Percentiles rank a stretch among this genome's conserved stretches.
Conservation (phyloP, 2,888 invertebrate species). For the Sussaba pulchella region DNA sequence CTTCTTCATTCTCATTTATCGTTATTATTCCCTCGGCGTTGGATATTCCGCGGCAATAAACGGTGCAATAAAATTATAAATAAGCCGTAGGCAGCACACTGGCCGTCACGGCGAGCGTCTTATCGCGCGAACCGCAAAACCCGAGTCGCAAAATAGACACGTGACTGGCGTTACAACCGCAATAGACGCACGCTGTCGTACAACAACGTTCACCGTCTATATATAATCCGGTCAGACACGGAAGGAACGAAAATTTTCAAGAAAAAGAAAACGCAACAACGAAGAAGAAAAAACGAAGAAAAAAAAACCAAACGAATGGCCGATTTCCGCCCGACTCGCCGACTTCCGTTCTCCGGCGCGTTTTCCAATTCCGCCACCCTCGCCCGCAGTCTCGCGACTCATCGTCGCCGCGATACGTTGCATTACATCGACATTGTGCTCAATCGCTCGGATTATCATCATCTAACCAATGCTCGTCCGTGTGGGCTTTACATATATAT, state of each 20-base stretch:
- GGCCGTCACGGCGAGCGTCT: constrained; percentile 47
- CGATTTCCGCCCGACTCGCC: constrained; percentile 52
- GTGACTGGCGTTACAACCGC: constrained; percentile 65
- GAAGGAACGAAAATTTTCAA: neutral
- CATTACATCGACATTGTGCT: neutral
- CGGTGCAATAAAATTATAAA: constrained; percentile 64
- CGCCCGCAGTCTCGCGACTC: neutral
- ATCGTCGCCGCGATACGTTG: neutral
- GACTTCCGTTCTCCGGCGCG: constrained; percentile 47
- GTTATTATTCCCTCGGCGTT: constrained; percentile 53
- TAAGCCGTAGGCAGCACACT: constrained; percentile 53
- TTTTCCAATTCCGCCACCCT: neutral
- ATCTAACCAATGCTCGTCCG: neutral
- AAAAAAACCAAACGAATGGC: constrained; percentile 38
- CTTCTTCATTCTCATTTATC: neutral
- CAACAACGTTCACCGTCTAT: neutral
- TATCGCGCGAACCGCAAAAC: constrained; percentile 62
- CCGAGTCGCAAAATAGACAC: constrained; percentile 65
- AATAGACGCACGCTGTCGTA: constrained; percentile 32
- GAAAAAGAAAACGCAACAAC: too few species aligned
- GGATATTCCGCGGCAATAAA: constrained; percentile 57
- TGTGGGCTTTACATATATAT: too few species aligned
- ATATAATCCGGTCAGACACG: constrained; percentile 3
- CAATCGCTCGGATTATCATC: neutral
- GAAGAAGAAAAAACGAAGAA: constrained; percentile 6